These are phyloP conservation scores for Hemichromis elongatus DNA, from an alignment of 2,113 vertebrate genomes.

Conservation along the genomic window DNA sequence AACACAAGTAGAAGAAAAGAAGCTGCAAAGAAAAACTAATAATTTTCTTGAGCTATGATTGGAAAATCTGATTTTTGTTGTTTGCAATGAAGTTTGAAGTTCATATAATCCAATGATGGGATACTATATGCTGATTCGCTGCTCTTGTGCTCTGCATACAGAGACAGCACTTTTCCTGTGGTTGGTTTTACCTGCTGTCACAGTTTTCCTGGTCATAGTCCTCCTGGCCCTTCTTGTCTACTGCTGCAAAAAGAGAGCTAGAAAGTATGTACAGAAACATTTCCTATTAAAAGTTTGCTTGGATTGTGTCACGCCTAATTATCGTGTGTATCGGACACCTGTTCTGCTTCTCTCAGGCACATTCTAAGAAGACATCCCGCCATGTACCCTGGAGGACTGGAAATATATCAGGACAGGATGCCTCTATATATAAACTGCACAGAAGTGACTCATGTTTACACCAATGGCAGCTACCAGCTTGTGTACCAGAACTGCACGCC, in stretches of 20 bases:
- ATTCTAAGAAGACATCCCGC: conserved; percentile 20
- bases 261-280: conserved; percentile 43
- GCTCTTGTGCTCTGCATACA: not conserved
- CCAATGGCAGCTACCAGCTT: conserved; percentile 77
- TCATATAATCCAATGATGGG: not conserved
- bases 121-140: not conserved
- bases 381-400: conserved; percentile 33
- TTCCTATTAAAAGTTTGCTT: not conserved
- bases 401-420: conserved; percentile 62
- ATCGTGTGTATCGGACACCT: not conserved
- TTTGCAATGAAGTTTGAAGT: not conserved
- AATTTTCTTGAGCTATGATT: not conserved
- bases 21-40: not conserved
- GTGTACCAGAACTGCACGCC: conserved; percentile 78
- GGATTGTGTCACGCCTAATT: not conserved
- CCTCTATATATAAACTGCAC: conserved; percentile 77
- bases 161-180: conserved; percentile 24
- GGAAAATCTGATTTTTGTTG: not conserved
- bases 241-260: conserved; percentile 39
- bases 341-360: conserved; percentile 18
- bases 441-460: conserved; percentile 74
- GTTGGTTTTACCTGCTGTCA: conserved; percentile 41
- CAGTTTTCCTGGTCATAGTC: conserved; percentile 20
- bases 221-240: conserved; percentile 28
- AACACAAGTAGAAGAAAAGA: not conserved